phyloP scores from a whole-genome alignment of 2,113 vertebrate species.

The Uropsilus gracilis region DNA sequence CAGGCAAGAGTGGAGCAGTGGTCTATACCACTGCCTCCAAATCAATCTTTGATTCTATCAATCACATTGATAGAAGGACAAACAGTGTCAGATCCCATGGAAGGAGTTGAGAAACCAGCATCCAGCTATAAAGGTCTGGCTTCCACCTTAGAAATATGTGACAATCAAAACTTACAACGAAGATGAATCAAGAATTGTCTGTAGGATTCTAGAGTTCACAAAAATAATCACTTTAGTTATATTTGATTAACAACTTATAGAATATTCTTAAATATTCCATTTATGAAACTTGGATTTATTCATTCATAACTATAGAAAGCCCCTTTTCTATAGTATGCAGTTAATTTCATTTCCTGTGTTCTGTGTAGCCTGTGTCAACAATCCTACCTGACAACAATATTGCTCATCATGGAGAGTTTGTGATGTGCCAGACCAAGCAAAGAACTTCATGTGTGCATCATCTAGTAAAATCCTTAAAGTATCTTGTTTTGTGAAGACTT shows the following conservation, averaged over 20 bases:
- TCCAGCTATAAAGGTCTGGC: neutral
- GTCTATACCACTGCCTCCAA: neutral
- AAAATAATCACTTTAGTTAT: conserved; percentile 4
- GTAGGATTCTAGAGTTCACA: conserved; percentile 13
- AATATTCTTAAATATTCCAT: conserved; percentile 6
- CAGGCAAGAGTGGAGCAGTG: neutral
- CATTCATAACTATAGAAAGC: neutral
- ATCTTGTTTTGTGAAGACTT: neutral
- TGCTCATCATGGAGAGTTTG: neutral
- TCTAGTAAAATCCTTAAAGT: neutral
- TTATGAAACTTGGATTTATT: neutral
- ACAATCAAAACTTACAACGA: neutral
- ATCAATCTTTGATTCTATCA: neutral
- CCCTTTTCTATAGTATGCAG: neutral
- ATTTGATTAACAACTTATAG: conserved; percentile 1
- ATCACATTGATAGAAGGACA: neutral
- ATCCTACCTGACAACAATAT: neutral
- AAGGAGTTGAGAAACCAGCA: conserved; percentile 13
- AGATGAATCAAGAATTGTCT: neutral
- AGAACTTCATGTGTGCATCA: neutral
- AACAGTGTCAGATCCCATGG: neutral
- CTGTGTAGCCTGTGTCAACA: neutral
- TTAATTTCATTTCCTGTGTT: conserved; percentile 12
- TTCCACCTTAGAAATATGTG: neutral
- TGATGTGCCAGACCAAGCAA: neutral